These are phyloP conservation scores for Datnioides undecimradiatus DNA, from an alignment of 2,113 vertebrate genomes.

Conservation along the genomic window DNA sequence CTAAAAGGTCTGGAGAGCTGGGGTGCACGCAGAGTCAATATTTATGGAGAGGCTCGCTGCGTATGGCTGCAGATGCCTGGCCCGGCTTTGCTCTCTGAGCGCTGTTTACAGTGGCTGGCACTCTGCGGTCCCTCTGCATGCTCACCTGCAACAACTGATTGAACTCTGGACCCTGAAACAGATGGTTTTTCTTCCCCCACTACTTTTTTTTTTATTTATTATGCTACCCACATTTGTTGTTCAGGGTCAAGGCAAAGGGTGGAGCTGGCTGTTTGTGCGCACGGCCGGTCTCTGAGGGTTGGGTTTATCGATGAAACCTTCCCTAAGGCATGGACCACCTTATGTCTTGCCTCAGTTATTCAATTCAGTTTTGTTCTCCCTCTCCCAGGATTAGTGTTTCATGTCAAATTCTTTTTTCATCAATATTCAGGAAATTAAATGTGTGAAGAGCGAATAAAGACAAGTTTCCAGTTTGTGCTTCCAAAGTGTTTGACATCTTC, in stretches of 20 bases:
- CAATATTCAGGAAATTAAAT: background rate
- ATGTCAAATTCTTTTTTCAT: background rate
- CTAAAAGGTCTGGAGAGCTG: slow-evolving; percentile 39
- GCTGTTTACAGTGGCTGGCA: slow-evolving; percentile 54
- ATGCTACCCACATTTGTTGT: slow-evolving; percentile 48
- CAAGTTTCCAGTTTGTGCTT: background rate
- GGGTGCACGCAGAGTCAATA: slow-evolving; percentile 61
- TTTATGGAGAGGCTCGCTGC: slow-evolving; percentile 51
- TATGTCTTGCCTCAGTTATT: background rate
- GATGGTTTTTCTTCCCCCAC: slow-evolving; percentile 43
- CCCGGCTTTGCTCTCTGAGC: slow-evolving; percentile 47
- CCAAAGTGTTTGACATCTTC: slow-evolving; percentile 1
- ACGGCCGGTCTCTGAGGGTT: background rate
- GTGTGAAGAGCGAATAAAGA: background rate
- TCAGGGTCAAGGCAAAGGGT: slow-evolving; percentile 11
- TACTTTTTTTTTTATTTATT: slow-evolving; percentile 45
- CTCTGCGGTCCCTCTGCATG: slow-evolving; percentile 35
- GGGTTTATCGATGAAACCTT: background rate
- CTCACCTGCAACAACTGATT: slow-evolving; percentile 45
- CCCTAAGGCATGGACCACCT: background rate
- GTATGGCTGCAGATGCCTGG: slow-evolving; percentile 34
- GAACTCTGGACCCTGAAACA: slow-evolving; percentile 72
- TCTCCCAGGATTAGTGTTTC: background rate
- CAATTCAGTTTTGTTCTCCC: background rate
- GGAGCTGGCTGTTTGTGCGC: slow-evolving; percentile 21